phyloP scores from a whole-genome alignment of 2,888 invertebrate species.

The Drosophila incognita region DNA sequence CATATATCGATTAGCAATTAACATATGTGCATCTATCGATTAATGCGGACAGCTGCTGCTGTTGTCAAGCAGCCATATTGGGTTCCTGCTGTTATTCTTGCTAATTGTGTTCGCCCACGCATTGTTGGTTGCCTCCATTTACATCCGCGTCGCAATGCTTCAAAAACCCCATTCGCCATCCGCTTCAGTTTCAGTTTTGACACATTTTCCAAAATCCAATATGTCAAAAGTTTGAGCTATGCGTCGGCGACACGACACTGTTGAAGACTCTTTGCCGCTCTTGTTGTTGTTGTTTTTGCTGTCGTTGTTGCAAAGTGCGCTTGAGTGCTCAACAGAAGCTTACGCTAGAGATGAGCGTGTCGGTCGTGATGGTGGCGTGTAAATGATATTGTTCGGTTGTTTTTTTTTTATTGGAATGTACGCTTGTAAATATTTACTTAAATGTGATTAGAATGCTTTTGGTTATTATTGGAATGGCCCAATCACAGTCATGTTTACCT shows the following conservation, averaged over 20 bases:
- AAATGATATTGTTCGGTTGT: constrained; percentile 7
- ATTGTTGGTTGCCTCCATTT: constrained; percentile 24
- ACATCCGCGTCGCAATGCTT: constrained; percentile 65
- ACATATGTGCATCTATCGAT: constrained; percentile 10
- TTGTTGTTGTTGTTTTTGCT: constrained; percentile 13
- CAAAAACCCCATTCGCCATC: constrained; percentile 67
- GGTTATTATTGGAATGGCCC: not conserved
- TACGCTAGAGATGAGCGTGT: constrained; percentile 40
- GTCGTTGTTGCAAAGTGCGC: constrained; percentile 32
- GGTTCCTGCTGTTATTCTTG: constrained; percentile 15
- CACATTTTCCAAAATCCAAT: constrained; percentile 62
- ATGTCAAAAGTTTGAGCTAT: constrained; percentile 41
- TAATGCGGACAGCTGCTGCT: constrained; percentile 8
- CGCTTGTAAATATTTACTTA: not conserved
- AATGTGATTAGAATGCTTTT: not conserved
- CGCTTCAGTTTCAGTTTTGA: constrained; percentile 77
- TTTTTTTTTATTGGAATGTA: not conserved
- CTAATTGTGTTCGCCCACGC: constrained; percentile 48
- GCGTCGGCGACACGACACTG: constrained; percentile 52
- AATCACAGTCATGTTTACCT: not conserved
- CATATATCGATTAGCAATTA: constrained; percentile 37
- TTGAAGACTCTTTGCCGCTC: constrained; percentile 29
- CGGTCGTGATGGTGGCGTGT: not conserved
- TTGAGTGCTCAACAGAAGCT: constrained; percentile 43
- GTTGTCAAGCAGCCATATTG: constrained; percentile 21